Evolutionary conservation across 2,888 invertebrate species (phyloP).

Genomic region (Fabriciana adippe): DNA sequence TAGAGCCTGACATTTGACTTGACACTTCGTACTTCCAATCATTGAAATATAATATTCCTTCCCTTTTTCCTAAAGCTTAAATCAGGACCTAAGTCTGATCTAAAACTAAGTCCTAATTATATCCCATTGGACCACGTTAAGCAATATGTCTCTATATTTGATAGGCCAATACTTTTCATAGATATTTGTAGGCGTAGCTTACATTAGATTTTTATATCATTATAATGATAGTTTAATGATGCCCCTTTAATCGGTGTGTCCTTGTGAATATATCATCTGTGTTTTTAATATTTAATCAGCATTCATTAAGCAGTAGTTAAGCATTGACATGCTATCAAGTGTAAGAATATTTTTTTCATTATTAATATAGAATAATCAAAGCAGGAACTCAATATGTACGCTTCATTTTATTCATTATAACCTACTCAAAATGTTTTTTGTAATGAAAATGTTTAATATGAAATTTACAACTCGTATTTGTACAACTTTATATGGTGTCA

Average conservation of each 20-base stretch:
- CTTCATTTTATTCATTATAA: conserved; percentile 13
- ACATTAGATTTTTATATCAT: conserved; percentile 71
- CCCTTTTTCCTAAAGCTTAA: conserved; percentile 16
- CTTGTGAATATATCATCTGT: conserved; percentile 44
- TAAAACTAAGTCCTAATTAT: conserved; percentile 62
- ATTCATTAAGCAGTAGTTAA: conserved; percentile 13
- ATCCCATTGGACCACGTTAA: conserved; percentile 79
- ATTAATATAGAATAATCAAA: conserved; percentile 8
- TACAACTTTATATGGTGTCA: conserved; percentile 16
- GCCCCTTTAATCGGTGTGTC: conserved; percentile 49
- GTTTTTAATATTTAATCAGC: conserved; percentile 24
- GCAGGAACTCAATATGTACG: conserved; percentile 8
- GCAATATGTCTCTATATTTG: conserved; percentile 76
- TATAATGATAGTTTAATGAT: conserved; percentile 46
- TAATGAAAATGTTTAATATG: conserved; percentile 3
- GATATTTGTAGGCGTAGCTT: conserved; percentile 73
- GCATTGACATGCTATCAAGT: neutral
- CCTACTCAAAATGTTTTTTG: conserved; percentile 7
- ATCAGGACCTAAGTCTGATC: conserved; percentile 49
- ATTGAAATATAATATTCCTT: conserved; percentile 13
- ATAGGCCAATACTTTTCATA: conserved; percentile 67
- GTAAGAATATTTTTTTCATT: conserved; percentile 4
- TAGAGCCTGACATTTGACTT: conserved; percentile 23
- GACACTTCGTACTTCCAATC: conserved; percentile 16
- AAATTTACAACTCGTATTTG: conserved; percentile 13